Percentiles rank a stretch among this genome's conserved stretches.
Evolutionary conservation across 2,113 vertebrate species (phyloP).

Genomic region (Pelodiscus sinensis): DNA sequence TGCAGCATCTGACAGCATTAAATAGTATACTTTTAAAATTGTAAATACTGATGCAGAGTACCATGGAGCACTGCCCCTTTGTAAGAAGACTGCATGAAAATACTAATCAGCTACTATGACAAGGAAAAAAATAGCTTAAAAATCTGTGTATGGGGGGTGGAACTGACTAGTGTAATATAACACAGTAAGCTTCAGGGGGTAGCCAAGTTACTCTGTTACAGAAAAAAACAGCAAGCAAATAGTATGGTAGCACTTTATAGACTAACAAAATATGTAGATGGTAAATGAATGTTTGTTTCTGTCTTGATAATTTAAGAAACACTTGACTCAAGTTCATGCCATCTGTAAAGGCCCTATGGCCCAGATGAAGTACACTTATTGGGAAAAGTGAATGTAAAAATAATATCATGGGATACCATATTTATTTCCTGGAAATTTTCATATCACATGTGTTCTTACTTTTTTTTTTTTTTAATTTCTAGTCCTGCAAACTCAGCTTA

Average conservation of each 20-base stretch:
- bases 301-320: background rate
- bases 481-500: background rate
- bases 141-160: background rate
- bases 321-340: background rate
- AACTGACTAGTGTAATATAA: background rate
- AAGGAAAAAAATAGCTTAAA: background rate
- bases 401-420: background rate
- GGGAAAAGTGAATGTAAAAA: background rate
- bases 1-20: background rate
- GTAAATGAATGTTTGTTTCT: background rate
- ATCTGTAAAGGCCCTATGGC: background rate
- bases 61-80: background rate
- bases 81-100: background rate
- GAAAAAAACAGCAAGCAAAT: no score
- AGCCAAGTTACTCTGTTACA: no score
- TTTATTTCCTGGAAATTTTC: background rate
- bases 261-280: no score
- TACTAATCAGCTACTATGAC: background rate
- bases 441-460: background rate
- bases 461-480: background rate
- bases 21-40: background rate
- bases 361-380: background rate
- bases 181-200: background rate
- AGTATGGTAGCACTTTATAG: no score
- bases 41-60: background rate